phyloP scores from a whole-genome alignment of 2,797 vertebrate species.

The Eulemur albifrons region DNA sequence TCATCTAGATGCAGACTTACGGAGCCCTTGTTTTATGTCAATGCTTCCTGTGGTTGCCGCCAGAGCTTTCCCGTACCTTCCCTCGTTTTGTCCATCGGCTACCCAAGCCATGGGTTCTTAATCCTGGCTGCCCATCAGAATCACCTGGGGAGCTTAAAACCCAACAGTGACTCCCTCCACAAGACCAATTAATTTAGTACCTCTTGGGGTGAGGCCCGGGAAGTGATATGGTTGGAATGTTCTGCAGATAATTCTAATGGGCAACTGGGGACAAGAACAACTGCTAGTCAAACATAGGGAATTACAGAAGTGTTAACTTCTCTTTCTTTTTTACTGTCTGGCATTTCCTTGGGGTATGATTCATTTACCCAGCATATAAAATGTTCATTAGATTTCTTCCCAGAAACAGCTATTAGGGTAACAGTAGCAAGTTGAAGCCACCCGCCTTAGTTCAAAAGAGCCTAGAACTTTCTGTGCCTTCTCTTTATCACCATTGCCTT shows the following conservation, averaged over 20 bases:
- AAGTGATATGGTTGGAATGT: neutral
- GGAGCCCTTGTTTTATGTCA: neutral
- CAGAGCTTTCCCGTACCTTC: neutral
- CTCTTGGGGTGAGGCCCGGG: neutral
- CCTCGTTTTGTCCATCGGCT: rapidly evolving
- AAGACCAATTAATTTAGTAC: neutral
- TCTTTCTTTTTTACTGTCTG: neutral
- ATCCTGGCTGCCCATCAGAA: neutral
- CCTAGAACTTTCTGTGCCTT: neutral
- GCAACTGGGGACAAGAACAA: neutral
- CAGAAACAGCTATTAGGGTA: neutral
- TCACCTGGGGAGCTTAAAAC: neutral
- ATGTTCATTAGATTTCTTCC: neutral
- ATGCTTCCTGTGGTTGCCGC: neutral
- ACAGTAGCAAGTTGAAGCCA: neutral
- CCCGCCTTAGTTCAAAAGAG: neutral
- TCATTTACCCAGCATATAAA: neutral
- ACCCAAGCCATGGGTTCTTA: neutral
- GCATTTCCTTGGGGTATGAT: neutral
- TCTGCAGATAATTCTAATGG: neutral
- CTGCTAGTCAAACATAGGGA: neutral
- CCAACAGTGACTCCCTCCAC: neutral
- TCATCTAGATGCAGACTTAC: neutral
- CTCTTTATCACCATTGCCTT: neutral
- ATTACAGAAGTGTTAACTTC: neutral